Base-by-base conservation (phyloP, 2,888 invertebrate species). In the Hemithea aestivaria region DNA sequence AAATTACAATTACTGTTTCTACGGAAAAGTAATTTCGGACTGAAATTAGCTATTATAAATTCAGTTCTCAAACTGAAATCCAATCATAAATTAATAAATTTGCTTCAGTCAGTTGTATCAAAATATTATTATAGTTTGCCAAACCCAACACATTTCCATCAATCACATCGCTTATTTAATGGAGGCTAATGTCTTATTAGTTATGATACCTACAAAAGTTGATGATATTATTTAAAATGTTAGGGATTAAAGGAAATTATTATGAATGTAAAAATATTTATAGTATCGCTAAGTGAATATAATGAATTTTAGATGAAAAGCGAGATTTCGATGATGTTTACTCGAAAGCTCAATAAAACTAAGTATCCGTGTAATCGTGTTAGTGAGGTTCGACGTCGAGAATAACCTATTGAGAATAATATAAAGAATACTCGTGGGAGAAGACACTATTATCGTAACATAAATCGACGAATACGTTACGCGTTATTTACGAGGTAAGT, bases 401-500 rank as follows among this genome's bases (percentile, higher is more conserved):
- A 48, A 48, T 16, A 16, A 16, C 16, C 16, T 16, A 16, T 16
- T 16, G 16, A 16, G 5, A 16, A 16, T n/a, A 16, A 16, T 16
- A 16, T 16, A 16, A 16, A 48, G 53, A 65, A 68, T 63, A 63
- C 58, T 61, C 62, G 58, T 50, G 64, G 65, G 66, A 67, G 61
- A 69, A 66, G 65, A 65, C 66, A 65, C 67, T 70, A 71, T 74
- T 67, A 74, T 68, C 68, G 67, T 71, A 72, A 72, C 73, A 72
- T 73, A 80, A 78, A 73, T 75, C 72, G 73, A 66, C 68, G 69
- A 75, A 75, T 76, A 75, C 71, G 73, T 74, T 73, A 68, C 72
- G 67, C 57, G 72, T 78, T 81, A 82, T 83, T 81, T 81, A 82
- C 75, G 72, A 76, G 74, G 65, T 61, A 72, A 73, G 73, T 77